A percentile compares a stretch with the other conserved stretches of the same genome.
Conservation (phyloP, 1,140 invertebrate genomes). For the Drosophila tsacasi region DNA sequence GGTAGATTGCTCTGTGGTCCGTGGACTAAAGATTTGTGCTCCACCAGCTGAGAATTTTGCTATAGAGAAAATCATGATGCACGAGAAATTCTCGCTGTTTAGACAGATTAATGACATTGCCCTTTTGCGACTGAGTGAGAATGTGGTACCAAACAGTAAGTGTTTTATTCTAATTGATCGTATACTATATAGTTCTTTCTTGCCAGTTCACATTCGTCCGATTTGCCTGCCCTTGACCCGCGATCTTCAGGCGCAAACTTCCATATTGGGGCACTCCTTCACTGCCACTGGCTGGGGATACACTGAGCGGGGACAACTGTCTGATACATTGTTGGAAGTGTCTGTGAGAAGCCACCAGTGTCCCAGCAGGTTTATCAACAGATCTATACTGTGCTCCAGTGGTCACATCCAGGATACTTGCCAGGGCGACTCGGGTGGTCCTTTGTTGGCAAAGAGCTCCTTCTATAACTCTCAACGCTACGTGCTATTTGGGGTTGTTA, state of each 20-base stretch:
- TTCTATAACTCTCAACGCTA: not conserved
- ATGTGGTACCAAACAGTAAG: not conserved
- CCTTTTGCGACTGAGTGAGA: not conserved
- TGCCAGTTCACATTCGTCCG: not conserved
- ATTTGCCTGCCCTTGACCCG: constrained; percentile 5
- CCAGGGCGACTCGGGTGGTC: constrained; percentile 1
- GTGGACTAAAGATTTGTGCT: not conserved
- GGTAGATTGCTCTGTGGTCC: not conserved
- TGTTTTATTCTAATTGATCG: not conserved
- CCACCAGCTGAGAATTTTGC: not conserved
- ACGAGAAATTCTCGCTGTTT: not conserved
- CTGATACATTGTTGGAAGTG: not conserved
- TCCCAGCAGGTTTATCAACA: not conserved
- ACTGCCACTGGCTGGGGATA: constrained; percentile 1
- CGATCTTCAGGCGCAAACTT: not conserved
- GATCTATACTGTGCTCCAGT: not conserved
- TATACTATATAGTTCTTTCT: not conserved
- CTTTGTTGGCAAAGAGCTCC: not conserved
- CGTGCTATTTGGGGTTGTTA: not conserved
- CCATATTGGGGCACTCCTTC: not conserved
- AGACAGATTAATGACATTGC: constrained; percentile 1
- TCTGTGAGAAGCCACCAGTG: not conserved
- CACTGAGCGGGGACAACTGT: not conserved
- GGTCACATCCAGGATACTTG: constrained; percentile 1
- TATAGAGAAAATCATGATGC: not conserved